These are phyloP conservation scores for Globia sparganii DNA, from an alignment of 2,888 invertebrate species.

Conservation along the genomic window DNA sequence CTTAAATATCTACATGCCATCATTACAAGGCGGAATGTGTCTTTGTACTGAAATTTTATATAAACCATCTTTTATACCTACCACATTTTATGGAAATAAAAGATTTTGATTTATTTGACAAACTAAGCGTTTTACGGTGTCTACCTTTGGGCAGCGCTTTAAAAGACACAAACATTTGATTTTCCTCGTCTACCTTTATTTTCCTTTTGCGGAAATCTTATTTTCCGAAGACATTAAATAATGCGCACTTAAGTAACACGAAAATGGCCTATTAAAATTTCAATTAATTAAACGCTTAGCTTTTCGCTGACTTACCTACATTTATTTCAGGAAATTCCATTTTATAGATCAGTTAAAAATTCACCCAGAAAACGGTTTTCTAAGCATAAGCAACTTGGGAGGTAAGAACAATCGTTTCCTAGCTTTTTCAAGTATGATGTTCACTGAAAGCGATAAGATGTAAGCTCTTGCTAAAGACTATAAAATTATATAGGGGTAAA, in stretches of 20 bases:
- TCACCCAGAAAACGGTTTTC: constrained; percentile 45
- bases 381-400: constrained; percentile 51
- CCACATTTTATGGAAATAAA: too few relatives aligned
- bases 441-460: constrained; percentile 29
- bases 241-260: constrained; percentile 27
- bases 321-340: constrained; percentile 50
- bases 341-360: constrained; percentile 50
- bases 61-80: too few relatives aligned
- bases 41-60: too few relatives aligned
- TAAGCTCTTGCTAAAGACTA: too few relatives aligned
- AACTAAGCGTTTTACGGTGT: not conserved
- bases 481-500: too few relatives aligned
- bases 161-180: not conserved
- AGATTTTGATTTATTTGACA: too few relatives aligned
- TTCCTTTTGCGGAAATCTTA: not conserved
- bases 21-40: too few relatives aligned
- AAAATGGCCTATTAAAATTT: constrained; percentile 31
- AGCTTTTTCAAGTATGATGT: constrained; percentile 8
- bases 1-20: too few relatives aligned
- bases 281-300: constrained; percentile 46
- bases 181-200: not conserved
- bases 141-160: not conserved
- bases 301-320: constrained; percentile 14
- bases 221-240: not conserved
- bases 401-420: constrained; percentile 51